Evolutionary conservation across 2,888 invertebrate genomes (phyloP).

Genomic region (Heteromyza rotundicornis): DNA sequence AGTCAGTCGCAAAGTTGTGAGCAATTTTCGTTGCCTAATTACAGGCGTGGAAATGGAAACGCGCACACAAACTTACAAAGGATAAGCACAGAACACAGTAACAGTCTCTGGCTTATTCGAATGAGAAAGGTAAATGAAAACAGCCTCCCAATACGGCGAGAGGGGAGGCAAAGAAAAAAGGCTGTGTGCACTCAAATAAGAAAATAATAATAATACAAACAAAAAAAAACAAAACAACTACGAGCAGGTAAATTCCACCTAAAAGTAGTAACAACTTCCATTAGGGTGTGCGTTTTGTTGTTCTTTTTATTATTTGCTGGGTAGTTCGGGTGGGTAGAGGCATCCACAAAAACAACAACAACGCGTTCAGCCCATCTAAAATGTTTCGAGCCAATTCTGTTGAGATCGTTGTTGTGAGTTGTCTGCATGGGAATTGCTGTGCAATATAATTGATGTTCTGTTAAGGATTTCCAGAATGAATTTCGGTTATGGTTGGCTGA

Average conservation of each 20-base stretch:
- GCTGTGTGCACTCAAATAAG: too few relatives aligned
- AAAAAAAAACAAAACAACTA: too few relatives aligned
- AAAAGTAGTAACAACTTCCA: background rate
- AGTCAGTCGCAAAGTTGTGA: slow-evolving; percentile 11
- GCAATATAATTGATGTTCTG: background rate
- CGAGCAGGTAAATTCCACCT: background rate
- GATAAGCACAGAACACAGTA: background rate
- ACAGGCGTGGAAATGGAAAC: background rate
- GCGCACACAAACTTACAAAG: background rate
- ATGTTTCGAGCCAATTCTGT: background rate
- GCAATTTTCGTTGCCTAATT: background rate
- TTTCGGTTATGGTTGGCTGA: background rate
- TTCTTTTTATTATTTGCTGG: too few relatives aligned
- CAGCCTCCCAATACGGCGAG: too few relatives aligned
- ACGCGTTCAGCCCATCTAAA: background rate
- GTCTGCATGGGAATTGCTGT: background rate
- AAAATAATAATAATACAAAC: too few relatives aligned
- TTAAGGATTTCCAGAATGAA: background rate
- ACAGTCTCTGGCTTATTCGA: background rate
- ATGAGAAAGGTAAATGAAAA: too few relatives aligned
- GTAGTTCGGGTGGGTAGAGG: too few relatives aligned
- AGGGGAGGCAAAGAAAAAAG: too few relatives aligned
- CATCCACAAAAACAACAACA: background rate
- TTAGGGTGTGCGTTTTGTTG: background rate
- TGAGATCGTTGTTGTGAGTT: slow-evolving; percentile 1